Evolutionary conservation across 2,888 invertebrate species (phyloP), one percentile per base, ranked within the genome.

Genomic region (Autographa gamma): DNA sequence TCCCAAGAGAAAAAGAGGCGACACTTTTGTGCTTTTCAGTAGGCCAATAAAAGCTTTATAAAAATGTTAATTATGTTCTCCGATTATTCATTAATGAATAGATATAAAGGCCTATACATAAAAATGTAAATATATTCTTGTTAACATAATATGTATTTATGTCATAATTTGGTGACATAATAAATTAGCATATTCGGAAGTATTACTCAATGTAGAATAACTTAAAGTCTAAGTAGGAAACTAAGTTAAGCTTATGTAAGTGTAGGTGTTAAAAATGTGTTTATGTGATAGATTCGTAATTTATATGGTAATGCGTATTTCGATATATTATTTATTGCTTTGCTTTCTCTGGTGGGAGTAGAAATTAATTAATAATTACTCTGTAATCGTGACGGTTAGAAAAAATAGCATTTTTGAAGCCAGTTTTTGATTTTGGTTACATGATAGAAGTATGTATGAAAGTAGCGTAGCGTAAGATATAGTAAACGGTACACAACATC

Each of bases 111-210:
- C 25, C 25, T 25, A 25, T 3, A 25, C 25, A 2, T 25, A 25
- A 25, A 25, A 25, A 25, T 25, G 25, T 25, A 2, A 25, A 25
- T 25, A 25, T 25, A 25, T 25, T 25, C 25, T 14, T 43, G 16
- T 43, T 43, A 43, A 14, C 6, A 25, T 25, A 25, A 25, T 25
- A 48, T n/a, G 48, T n/a, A 48, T 48, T n/a, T n/a, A n/a, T 6
- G 48, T n/a, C 48, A 48, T n/a, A 48, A n/a, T n/a, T 48, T 48
- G 48, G n/a, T 48, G 48, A 48, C 7, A 48, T 48, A 48, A 48
- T 48, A 6, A 48, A n/a, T 48, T 48, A 48, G n/a, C 48, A 48
- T 48, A 48, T n/a, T n/a, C n/a, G 48, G 48, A 48, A 48, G 8
- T 48, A 48, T 48, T 48, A 48, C 48, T 7, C 48, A 48, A 48